These are phyloP conservation scores for Diorhabda sublineata DNA, from an alignment of 1,140 invertebrate genomes.

Conservation along the genomic window DNA sequence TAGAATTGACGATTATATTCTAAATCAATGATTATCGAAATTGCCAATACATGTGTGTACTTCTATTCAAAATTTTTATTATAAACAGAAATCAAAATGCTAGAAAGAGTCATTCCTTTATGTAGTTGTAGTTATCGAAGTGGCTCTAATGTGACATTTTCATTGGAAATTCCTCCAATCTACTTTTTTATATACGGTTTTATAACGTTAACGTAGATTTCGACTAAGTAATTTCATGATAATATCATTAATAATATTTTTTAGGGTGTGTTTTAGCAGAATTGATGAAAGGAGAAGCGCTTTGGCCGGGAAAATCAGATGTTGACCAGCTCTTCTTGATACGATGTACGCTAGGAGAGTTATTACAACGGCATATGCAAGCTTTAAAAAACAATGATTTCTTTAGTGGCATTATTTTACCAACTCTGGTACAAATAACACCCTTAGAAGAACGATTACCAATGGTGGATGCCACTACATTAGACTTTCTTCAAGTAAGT, in stretches of 20 bases:
- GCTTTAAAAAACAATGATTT: conserved; percentile 96
- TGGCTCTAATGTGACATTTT: too few species aligned
- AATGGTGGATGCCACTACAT: conserved; percentile 58
- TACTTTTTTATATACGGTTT: too few species aligned
- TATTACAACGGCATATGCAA: conserved; percentile 89
- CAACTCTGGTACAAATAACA: conserved; percentile 77
- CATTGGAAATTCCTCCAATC: too few species aligned
- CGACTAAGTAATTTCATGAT: too few species aligned
- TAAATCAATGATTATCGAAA: too few species aligned
- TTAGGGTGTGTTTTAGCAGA: conserved; percentile 92
- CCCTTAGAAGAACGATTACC: conserved; percentile 82
- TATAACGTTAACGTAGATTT: too few species aligned
- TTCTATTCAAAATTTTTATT: too few species aligned
- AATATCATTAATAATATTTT: conserved; percentile 21
- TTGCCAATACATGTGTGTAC: too few species aligned
- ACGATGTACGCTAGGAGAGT: conserved; percentile 82
- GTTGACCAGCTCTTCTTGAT: conserved; percentile 97
- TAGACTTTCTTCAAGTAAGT: conserved; percentile 81
- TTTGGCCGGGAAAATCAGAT: conserved; percentile 98
- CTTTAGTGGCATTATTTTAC: conserved; percentile 87
- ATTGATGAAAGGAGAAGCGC: conserved; percentile 86
- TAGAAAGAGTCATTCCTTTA: too few species aligned
- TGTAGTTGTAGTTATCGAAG: too few species aligned
- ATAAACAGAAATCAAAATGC: too few species aligned
- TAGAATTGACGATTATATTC: too few species aligned